phyloP scores from a whole-genome alignment of 2,113 vertebrate species.

The Triplophysa tibetana region DNA sequence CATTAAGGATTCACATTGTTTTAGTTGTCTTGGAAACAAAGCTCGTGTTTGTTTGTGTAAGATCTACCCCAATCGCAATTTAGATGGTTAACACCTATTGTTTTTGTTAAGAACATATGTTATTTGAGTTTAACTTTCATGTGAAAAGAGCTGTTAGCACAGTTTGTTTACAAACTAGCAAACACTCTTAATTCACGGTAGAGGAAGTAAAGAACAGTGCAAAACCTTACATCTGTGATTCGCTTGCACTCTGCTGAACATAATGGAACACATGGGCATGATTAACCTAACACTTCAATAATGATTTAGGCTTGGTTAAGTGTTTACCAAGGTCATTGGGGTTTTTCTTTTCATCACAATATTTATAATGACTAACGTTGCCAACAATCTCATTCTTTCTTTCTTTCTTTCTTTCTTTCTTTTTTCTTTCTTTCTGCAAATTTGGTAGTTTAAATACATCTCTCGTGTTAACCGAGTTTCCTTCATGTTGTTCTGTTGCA shows the following conservation, averaged over 20 bases:
- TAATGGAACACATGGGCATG: slow-evolving; percentile 54
- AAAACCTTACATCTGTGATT: slow-evolving; percentile 61
- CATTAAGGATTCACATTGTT: slow-evolving; percentile 75
- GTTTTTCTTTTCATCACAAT: background rate
- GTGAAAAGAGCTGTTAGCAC: slow-evolving; percentile 73
- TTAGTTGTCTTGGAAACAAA: slow-evolving; percentile 81
- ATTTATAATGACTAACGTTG: background rate
- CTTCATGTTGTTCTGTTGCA: slow-evolving; percentile 10
- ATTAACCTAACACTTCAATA: slow-evolving; percentile 73
- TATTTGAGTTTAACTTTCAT: slow-evolving; percentile 78
- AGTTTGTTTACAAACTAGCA: slow-evolving; percentile 77
- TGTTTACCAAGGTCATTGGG: slow-evolving; percentile 22
- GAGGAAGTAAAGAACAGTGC: slow-evolving; percentile 74
- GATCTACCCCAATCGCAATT: slow-evolving; percentile 77
- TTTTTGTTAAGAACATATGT: slow-evolving; percentile 77
- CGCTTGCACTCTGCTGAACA: slow-evolving; percentile 40
- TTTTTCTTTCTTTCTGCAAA: background rate
- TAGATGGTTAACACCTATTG: slow-evolving; percentile 78
- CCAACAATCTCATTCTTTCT: background rate
- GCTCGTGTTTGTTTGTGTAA: slow-evolving; percentile 80
- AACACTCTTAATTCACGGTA: slow-evolving; percentile 75
- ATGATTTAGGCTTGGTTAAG: slow-evolving; percentile 65
- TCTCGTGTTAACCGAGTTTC: background rate
- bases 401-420: background rate
- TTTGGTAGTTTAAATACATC: background rate